Conservation (phyloP, 2,113 vertebrate species). For the Eupsittula cactorum region DNA sequence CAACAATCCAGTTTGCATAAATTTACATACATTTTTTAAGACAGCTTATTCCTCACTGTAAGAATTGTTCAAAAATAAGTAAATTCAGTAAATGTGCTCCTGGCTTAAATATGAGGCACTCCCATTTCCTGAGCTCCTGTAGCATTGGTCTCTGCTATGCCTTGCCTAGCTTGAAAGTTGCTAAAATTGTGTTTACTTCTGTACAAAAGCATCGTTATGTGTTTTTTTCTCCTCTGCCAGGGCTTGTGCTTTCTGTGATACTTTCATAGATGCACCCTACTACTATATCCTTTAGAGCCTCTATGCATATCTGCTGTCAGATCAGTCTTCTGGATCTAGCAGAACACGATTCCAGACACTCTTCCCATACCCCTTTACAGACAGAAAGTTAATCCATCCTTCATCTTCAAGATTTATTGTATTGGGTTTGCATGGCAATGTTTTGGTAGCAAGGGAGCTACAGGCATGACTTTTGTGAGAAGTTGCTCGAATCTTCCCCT, state of each 20-base stretch:
- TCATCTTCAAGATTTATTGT: background rate
- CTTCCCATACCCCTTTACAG: background rate
- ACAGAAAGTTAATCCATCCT: background rate
- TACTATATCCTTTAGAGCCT: background rate
- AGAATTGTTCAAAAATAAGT: background rate
- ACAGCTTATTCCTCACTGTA: background rate
- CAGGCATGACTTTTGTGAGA: background rate
- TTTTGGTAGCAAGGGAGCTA: background rate
- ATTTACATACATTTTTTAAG: background rate
- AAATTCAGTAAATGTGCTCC: background rate
- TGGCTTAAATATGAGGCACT: background rate
- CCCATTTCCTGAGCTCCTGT: background rate
- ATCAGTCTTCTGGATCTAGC: background rate
- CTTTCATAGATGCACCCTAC: background rate
- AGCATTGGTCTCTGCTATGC: background rate
- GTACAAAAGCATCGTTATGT: background rate
- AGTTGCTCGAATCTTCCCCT: background rate
- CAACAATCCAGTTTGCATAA: background rate
- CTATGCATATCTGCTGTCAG: background rate
- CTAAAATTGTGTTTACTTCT: background rate
- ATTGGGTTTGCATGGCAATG: background rate
- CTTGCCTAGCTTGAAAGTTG: background rate
- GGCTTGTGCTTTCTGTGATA: background rate
- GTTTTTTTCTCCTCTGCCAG: background rate
- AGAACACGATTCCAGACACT: background rate